Conservation (phyloP, 2,797 vertebrate genomes). For the Pseudochaenichthys georgianus region DNA sequence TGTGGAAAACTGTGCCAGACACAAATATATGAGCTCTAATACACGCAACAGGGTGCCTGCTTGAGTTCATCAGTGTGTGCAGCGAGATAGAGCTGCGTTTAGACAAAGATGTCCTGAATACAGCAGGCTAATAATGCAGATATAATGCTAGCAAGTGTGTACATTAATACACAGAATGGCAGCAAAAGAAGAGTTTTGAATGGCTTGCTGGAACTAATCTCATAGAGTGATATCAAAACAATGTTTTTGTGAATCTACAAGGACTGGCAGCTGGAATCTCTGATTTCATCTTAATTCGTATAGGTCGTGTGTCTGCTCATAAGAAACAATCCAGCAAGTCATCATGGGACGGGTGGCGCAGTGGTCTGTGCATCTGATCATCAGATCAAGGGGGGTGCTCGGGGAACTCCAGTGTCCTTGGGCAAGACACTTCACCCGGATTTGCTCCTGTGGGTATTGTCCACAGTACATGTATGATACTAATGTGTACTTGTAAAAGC, state of each 20-base stretch:
- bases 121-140: conserved; percentile 3
- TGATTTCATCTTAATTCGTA: no score
- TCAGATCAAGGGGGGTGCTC: no score
- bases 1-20: conserved; percentile 66
- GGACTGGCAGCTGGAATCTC: no score
- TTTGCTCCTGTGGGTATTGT: no score
- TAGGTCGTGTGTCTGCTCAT: no score
- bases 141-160: conserved; percentile 4
- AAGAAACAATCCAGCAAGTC: no score
- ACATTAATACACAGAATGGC: conserved; percentile 7
- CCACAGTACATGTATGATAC: no score
- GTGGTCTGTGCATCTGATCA: no score
- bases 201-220: not conserved
- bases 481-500: no score
- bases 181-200: conserved; percentile 9
- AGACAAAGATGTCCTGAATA: conserved; percentile 44
- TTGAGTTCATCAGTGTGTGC: conserved; percentile 54
- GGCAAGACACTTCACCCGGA: no score
- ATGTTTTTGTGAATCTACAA: not conserved
- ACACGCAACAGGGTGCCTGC: conserved; percentile 50
- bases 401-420: no score
- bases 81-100: conserved; percentile 25
- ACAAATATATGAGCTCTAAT: conserved; percentile 68
- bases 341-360: no score
- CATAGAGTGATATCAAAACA: not conserved